Percentiles rank a stretch among this genome's conserved stretches.
These are phyloP conservation scores for Platalea minor DNA, from an alignment of 2,797 vertebrate genomes.

Conservation along the genomic window DNA sequence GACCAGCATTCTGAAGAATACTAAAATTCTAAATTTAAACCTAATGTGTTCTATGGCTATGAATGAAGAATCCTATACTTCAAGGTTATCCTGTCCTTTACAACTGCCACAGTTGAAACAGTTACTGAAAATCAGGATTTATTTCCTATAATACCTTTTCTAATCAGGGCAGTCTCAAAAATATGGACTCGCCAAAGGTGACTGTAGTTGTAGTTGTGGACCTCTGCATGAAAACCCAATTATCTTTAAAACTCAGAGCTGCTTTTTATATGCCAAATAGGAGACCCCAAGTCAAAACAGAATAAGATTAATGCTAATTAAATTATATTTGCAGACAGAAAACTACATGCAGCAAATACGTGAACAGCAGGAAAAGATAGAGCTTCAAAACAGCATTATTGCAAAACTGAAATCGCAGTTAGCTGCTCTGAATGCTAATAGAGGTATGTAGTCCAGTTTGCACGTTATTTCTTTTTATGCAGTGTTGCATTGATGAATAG, in stretches of 20 bases:
- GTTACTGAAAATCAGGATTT: background rate
- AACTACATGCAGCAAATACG: slow-evolving; percentile 86
- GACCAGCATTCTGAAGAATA: background rate
- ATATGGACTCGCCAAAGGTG: background rate
- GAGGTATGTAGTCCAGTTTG: slow-evolving; percentile 72
- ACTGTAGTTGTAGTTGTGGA: background rate
- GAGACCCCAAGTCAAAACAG: slow-evolving; percentile 19
- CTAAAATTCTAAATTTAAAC: background rate
- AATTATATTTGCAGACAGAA: slow-evolving; percentile 86
- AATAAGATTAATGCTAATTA: slow-evolving; percentile 64
- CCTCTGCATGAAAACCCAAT: background rate
- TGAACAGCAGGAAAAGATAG: slow-evolving; percentile 89
- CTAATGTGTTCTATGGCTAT: background rate
- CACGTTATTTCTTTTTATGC: background rate
- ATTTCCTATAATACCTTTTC: background rate
- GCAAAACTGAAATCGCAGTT: slow-evolving; percentile 79
- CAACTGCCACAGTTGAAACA: background rate
- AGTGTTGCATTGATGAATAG: slow-evolving; percentile 44
- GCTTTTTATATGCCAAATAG: slow-evolving; percentile 4
- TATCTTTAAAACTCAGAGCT: background rate
- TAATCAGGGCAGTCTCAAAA: background rate
- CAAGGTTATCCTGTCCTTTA: background rate
- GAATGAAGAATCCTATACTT: background rate
- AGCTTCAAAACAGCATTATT: slow-evolving; percentile 86
- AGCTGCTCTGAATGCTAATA: slow-evolving; percentile 70